These are phyloP conservation scores for Sebastes oblongus DNA, from an alignment of 2,797 vertebrate species.

Conservation along the genomic window DNA sequence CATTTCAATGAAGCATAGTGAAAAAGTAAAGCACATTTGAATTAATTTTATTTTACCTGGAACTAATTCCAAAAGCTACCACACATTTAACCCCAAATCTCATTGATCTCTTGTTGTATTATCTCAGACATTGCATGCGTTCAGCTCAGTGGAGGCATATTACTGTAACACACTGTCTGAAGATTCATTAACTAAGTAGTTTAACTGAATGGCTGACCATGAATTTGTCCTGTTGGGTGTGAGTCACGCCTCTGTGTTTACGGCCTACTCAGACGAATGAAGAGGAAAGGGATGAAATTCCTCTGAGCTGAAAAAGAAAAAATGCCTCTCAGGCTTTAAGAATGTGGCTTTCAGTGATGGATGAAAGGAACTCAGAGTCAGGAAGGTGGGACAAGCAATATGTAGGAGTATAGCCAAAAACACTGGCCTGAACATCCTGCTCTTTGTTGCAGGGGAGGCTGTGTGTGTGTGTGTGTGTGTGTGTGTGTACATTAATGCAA, in stretches of 20 bases:
- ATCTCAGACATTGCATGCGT: not conserved
- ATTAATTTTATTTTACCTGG: not conserved
- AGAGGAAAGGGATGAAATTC: slow-evolving; percentile 30
- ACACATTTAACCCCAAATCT: not conserved
- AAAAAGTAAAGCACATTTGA: not conserved
- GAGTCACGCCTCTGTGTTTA: slow-evolving; percentile 53
- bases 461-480: not conserved
- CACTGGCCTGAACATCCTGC: slow-evolving; percentile 57
- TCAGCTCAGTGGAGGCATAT: not conserved
- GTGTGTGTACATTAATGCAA: slow-evolving; percentile 28
- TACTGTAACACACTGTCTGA: not conserved
- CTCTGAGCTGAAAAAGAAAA: not conserved
- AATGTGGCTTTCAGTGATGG: slow-evolving; percentile 27
- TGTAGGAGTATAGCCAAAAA: slow-evolving; percentile 25
- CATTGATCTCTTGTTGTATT: not conserved
- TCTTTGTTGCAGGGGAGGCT: slow-evolving; percentile 42
- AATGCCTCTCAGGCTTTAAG: not conserved
- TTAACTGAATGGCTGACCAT: slow-evolving; percentile 43
- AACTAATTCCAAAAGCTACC: not conserved
- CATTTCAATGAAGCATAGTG: not conserved
- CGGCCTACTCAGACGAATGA: slow-evolving; percentile 28
- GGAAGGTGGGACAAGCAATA: slow-evolving; percentile 31
- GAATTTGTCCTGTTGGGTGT: slow-evolving; percentile 52
- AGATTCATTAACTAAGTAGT: not conserved
- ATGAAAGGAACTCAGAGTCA: slow-evolving; percentile 37